Base-by-base conservation (phyloP, 2,113 vertebrate genomes). In the Andinoacara biseriatus region DNA sequence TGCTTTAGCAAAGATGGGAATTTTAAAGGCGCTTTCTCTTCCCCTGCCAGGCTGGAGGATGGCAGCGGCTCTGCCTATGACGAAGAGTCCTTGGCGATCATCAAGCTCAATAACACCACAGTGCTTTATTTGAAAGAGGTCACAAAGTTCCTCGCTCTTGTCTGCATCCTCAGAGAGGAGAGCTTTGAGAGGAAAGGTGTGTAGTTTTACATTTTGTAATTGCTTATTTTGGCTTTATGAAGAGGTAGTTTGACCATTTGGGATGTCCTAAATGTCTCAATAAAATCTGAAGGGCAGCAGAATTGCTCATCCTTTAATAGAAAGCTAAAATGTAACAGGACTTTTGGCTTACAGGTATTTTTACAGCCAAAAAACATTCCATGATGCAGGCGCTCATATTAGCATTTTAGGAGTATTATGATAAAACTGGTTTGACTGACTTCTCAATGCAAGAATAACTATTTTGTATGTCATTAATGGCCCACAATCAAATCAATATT, bases 81-180 rank as follows among this genome's bases (percentile, higher is more conserved):
- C 93, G 97, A 97, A 69, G 98, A 98, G 87, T 99, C 98, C 62
- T 95, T 98, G 97, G 98, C 98, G 63, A 98, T 99, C 95, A 99
- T 99, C 94, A 99, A 97, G 93, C 97, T 99, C 84, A 99, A 99
- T 95, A 99, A 99, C 91, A 98, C 98, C 85, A 99, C 98, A 0
- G 98, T 99, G 83, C 96, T 99, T 78, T 99, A 99, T 94, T 94
- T 99, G 94, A 99, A 99, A 92, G 98, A 99, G 94, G 98, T 99
- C 91, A 99, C 98, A 38, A 98, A 97, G 93, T 99, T 99, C 95
- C 96, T 99, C 63, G 97, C 98, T 2, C 95, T 99, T 58, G 98
- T 99, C 86, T 99, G 98, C 94, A 99, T 99, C 93, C 97, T 99
- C 94, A 96, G 98, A 93, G 98, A 99, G 95, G 98, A 99, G 94